Evolutionary conservation across 1,140 invertebrate genomes (phyloP).

Genomic region (Habropoda laboriosa): DNA sequence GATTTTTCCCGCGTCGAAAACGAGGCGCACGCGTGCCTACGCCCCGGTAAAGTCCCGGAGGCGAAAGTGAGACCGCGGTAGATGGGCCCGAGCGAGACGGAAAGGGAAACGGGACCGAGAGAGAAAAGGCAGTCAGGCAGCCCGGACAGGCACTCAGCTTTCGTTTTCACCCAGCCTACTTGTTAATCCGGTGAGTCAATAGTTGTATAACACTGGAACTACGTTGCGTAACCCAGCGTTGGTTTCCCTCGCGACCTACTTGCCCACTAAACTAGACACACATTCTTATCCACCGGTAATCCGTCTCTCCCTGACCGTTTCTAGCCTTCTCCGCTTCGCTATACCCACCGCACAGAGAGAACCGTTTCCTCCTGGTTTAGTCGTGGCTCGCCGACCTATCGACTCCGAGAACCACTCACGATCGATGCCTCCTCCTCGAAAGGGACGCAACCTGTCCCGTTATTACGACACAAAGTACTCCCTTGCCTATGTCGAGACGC

Average conservation of each 20-base stretch:
- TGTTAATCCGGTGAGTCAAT: slow-evolving; percentile 82
- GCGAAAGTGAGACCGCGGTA: slow-evolving; percentile 16
- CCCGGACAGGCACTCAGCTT: slow-evolving; percentile 72
- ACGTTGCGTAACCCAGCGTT: slow-evolving; percentile 77
- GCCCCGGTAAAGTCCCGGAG: neutral
- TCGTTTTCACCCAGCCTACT: slow-evolving; percentile 82
- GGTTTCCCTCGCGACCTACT: slow-evolving; percentile 82
- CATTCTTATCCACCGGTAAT: slow-evolving; percentile 80
- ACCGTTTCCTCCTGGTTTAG: neutral
- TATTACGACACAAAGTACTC: neutral
- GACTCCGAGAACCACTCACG: neutral
- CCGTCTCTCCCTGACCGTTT: slow-evolving; percentile 59
- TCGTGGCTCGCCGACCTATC: neutral
- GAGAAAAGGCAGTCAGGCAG: slow-evolving; percentile 33
- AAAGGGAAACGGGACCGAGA: slow-evolving; percentile 41
- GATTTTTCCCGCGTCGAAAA: neutral
- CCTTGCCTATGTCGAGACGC: neutral
- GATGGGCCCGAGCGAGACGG: slow-evolving; percentile 12
- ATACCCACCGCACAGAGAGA: neutral
- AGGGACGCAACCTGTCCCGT: slow-evolving; percentile 6
- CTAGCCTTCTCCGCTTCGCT: slow-evolving; percentile 49
- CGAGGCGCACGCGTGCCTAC: neutral
- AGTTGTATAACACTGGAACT: slow-evolving; percentile 82
- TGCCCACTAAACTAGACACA: slow-evolving; percentile 84
- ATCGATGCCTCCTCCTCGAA: slow-evolving; percentile 7